Evolutionary conservation across 2,888 invertebrate species (phyloP).

Genomic region (Lasioglossum marginatum): DNA sequence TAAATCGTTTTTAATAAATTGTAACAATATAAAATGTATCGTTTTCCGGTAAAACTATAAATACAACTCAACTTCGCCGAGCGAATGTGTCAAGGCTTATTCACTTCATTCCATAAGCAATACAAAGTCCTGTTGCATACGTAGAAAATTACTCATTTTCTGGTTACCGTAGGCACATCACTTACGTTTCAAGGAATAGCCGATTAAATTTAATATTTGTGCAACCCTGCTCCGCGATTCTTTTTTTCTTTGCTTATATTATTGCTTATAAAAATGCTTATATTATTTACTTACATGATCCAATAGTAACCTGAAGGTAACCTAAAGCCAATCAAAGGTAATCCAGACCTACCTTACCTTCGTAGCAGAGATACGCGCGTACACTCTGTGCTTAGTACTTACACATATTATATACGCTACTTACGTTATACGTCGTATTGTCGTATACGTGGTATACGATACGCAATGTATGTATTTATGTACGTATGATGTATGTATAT

Average conservation of each 20-base stretch:
- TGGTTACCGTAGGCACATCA: background rate
- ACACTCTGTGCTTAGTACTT: background rate
- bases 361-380: background rate
- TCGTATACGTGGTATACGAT: background rate
- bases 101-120: background rate
- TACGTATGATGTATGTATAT: background rate
- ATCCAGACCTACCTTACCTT: constrained; percentile 5
- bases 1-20: too few species aligned
- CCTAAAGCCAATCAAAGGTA: background rate
- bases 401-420: background rate
- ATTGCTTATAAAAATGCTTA: background rate
- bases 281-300: background rate
- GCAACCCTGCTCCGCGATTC: background rate
- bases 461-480: background rate
- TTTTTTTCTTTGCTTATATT: background rate
- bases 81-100: background rate
- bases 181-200: background rate
- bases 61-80: too few species aligned
- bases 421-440: background rate
- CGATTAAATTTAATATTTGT: background rate
- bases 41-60: background rate
- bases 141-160: background rate
- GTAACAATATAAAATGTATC: background rate
- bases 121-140: background rate
- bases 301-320: background rate